These are phyloP conservation scores for Paracyclopina nana DNA, from an alignment of 1,140 invertebrate species.

Conservation along the genomic window DNA sequence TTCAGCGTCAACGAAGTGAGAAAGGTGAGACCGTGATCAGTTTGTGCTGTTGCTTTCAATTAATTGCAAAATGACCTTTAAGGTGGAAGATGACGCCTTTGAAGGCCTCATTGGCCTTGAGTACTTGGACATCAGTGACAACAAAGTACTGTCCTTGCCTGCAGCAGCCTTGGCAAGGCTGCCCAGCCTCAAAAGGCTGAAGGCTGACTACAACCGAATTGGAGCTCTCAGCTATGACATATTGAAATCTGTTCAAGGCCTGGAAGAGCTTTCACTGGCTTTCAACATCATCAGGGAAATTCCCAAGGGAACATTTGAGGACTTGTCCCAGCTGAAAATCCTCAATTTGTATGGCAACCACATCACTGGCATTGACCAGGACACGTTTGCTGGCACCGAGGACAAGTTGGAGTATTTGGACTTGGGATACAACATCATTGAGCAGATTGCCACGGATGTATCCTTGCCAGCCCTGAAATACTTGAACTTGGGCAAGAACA, in stretches of 20 bases:
- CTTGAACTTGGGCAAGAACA: conserved; percentile 56
- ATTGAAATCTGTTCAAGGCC: conserved; percentile 23
- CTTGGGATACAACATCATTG: conserved; percentile 51
- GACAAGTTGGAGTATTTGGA: conserved; percentile 46
- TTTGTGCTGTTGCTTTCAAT: neutral
- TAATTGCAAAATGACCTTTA: conserved; percentile 13
- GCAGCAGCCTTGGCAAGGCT: conserved; percentile 50
- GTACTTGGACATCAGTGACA: conserved; percentile 58
- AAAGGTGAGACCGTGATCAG: conserved; percentile 37
- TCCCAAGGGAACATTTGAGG: conserved; percentile 48
- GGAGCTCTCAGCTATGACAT: conserved; percentile 54
- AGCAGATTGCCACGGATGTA: conserved; percentile 24
- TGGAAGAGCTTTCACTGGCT: conserved; percentile 33
- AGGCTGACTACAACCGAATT: conserved; percentile 65
- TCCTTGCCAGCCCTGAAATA: conserved; percentile 28
- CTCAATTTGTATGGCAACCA: conserved; percentile 59
- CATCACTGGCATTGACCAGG: conserved; percentile 42
- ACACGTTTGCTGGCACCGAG: conserved; percentile 52
- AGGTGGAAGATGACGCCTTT: conserved; percentile 58
- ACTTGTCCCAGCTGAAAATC: conserved; percentile 34
- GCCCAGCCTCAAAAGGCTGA: conserved; percentile 45
- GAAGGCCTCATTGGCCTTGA: conserved; percentile 53
- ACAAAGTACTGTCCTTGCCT: conserved; percentile 63
- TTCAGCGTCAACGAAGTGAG: conserved; percentile 62
- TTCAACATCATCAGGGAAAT: conserved; percentile 69